Evolutionary conservation across 2,888 invertebrate species (phyloP).

Genomic region (Drosophila greeni): DNA sequence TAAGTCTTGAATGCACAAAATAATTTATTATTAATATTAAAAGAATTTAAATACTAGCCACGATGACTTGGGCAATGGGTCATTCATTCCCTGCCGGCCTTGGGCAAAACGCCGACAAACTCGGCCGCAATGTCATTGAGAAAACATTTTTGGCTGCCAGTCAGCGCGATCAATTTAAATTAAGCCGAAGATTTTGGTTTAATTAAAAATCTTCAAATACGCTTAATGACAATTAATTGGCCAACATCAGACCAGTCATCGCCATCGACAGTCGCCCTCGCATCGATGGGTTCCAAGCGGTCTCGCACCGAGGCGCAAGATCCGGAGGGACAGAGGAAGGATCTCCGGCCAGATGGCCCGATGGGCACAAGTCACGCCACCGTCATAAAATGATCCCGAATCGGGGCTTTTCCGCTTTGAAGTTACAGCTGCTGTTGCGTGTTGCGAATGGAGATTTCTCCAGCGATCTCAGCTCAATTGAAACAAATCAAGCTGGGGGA

Average conservation of each 20-base stretch:
- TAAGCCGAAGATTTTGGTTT: conserved; percentile 72
- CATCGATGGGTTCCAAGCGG: conserved; percentile 30
- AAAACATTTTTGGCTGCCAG: conserved; percentile 36
- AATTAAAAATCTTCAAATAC: conserved; percentile 75
- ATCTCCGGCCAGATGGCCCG: conserved; percentile 47
- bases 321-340: conserved; percentile 15
- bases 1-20: not conserved
- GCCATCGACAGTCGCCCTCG: conserved; percentile 45
- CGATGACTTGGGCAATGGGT: not conserved
- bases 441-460: conserved; percentile 44
- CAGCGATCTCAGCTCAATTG: conserved; percentile 59
- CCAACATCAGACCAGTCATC: conserved; percentile 52
- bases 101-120: not conserved
- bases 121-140: conserved; percentile 53
- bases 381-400: conserved; percentile 51
- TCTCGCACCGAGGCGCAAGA: conserved; percentile 7
- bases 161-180: conserved; percentile 71
- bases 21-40: not conserved
- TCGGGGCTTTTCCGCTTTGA: conserved; percentile 39
- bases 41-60: not conserved
- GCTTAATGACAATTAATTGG: conserved; percentile 75
- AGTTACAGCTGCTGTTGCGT: conserved; percentile 42
- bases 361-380: conserved; percentile 71
- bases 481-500: conserved; percentile 61
- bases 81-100: conserved; percentile 1